Evolutionary conservation across 1,140 invertebrate genomes (phyloP).

Genomic region (Globodera rostochiensis): DNA sequence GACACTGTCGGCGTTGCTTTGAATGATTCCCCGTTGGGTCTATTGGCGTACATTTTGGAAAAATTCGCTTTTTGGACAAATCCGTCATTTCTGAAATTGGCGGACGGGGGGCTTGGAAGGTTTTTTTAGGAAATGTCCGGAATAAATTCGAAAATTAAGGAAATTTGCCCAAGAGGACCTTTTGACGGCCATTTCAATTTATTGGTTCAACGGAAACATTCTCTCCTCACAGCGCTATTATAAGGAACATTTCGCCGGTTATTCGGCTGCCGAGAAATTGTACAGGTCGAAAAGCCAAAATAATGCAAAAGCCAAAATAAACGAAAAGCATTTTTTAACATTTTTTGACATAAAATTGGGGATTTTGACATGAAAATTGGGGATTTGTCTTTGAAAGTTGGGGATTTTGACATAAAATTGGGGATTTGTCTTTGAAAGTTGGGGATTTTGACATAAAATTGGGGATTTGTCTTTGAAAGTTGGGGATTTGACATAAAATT

Average conservation of each 20-base stretch:
- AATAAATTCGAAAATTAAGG: conserved; percentile 67
- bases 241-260: conserved; percentile 37
- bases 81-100: conserved; percentile 57
- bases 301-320: not conserved
- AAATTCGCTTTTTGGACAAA: conserved; percentile 82
- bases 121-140: not conserved
- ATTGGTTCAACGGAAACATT: conserved; percentile 72
- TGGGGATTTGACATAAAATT: too few relatives aligned
- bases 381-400: too few relatives aligned
- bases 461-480: too few relatives aligned
- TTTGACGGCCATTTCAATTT: conserved; percentile 85
- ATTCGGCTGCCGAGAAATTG: not conserved
- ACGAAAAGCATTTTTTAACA: not conserved
- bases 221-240: conserved; percentile 43
- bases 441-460: too few relatives aligned
- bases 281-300: not conserved
- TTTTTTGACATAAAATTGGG: too few relatives aligned
- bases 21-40: conserved; percentile 72
- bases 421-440: too few relatives aligned
- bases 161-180: conserved; percentile 76
- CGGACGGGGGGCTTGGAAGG: conserved; percentile 71
- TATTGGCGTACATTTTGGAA: conserved; percentile 82
- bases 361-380: too few relatives aligned
- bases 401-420: too few relatives aligned
- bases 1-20: conserved; percentile 76